Conservation (phyloP, 2,113 vertebrate genomes). For the Hyla sarda region DNA sequence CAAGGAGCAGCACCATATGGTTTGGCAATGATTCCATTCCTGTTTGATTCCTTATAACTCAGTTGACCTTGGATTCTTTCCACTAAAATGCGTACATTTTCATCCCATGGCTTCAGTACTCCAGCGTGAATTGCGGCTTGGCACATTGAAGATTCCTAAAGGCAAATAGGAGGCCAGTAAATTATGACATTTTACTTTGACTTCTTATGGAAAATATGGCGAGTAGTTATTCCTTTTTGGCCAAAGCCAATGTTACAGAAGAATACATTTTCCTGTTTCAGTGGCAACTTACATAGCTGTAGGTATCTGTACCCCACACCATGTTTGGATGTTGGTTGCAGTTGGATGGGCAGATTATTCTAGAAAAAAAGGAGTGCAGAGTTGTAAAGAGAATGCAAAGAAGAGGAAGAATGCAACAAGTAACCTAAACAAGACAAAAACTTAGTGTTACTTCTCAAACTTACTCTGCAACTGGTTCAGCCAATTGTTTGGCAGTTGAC, state of each 20-base stretch:
- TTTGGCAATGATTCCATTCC: neutral
- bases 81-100: neutral
- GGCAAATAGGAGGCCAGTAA: neutral
- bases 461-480: neutral
- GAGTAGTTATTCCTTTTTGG: neutral
- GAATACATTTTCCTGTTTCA: neutral
- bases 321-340: neutral
- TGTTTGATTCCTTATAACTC: neutral
- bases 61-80: neutral
- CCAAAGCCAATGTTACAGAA: neutral
- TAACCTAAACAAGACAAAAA: neutral
- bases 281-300: neutral
- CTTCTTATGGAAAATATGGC: neutral
- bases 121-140: slow-evolving; percentile 3
- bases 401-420: neutral
- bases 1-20: neutral
- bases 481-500: neutral
- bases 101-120: neutral
- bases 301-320: neutral
- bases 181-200: neutral
- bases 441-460: no score
- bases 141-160: neutral
- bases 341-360: neutral
- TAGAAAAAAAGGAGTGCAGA: neutral
- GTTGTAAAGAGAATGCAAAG: neutral